Conservation (phyloP, 2,113 vertebrate species). For the Athene cunicularia region DNA sequence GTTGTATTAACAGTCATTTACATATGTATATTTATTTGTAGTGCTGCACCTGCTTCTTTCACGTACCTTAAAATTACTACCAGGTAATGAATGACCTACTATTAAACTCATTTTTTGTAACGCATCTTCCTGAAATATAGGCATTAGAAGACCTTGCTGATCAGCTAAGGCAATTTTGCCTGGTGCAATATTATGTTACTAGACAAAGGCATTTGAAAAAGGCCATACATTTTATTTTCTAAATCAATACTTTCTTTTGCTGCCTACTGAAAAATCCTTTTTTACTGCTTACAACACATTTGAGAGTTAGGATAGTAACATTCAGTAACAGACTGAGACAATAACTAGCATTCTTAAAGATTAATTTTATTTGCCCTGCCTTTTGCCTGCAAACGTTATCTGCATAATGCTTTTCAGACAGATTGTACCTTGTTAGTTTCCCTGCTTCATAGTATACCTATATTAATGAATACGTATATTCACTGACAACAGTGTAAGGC, state of each 20-base stretch:
- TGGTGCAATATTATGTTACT: conserved; percentile 44
- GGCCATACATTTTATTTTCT: conserved; percentile 60
- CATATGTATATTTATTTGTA: conserved; percentile 31
- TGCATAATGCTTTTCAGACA: conserved; percentile 19
- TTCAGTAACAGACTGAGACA: conserved; percentile 49
- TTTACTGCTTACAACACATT: conserved; percentile 36
- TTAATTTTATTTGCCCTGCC: conserved; percentile 24
- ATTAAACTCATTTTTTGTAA: conserved; percentile 23
- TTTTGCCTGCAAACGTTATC: conserved; percentile 53
- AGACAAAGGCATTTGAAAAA: conserved; percentile 66
- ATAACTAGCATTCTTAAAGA: conserved; percentile 63
- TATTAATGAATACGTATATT: conserved; percentile 51
- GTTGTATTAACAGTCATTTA: conserved; percentile 31
- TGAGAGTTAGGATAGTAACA: conserved; percentile 58
- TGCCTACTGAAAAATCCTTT: conserved; percentile 48
- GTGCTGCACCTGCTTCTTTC: conserved; percentile 41
- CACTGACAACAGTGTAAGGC: conserved; percentile 25
- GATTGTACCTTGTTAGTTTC: conserved; percentile 44
- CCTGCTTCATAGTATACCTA: conserved; percentile 21
- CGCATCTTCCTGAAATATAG: conserved; percentile 52
- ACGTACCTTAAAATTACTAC: conserved; percentile 34
- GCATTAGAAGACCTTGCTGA: conserved; percentile 52
- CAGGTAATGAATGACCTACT: conserved; percentile 36
- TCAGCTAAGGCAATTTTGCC: conserved; percentile 9
- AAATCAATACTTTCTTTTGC: conserved; percentile 64